Base-by-base conservation (phyloP, 2,888 invertebrate genomes). In the Cacoxenus indagator region DNA sequence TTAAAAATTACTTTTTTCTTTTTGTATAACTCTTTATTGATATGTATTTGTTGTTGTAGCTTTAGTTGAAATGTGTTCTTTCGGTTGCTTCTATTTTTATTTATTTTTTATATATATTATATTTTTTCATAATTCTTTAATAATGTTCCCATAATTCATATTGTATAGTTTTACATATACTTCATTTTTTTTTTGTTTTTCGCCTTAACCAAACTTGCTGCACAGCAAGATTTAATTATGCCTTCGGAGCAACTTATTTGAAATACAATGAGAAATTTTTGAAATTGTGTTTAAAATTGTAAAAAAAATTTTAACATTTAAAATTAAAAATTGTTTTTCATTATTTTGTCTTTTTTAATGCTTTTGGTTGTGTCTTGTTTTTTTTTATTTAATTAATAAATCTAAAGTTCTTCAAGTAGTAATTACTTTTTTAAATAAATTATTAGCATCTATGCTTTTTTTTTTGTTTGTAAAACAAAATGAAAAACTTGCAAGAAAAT, bases 91-190 rank as follows among this genome's bases (percentile, higher is more conserved):
- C 9, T 9, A 74, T 71, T 67, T 71, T 67, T 67, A 67, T 37
- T 72, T 65, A 27, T 70, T 73, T 74, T 69, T 75, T 79, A 78
- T n/a, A n/a, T n/a, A n/a, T n/a, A 78, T 73, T 76, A 75, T 26
- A 6, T 64, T 72, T 55, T 72, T 73, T 81, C 19, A 17, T 51
- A n/a, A 5, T 22, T 51, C 11, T 75, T 82, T 73, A 78, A 83
- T 83, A 85, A 85, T 85, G 84, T 84, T 85, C 85, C 86, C 85
- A 85, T 85, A 85, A 85, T 85, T 85, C 84, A 84, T 84, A 84
- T 84, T 85, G 83, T 85, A 81, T 85, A 84, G 83, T 82, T 75
- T 81, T 76, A 75, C 57, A 51, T 62, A 55, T 68, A 70, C 70
- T 68, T 65, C 37, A 65, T 45, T 65, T 62, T 51, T 11, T 61